Conservation (phyloP, 1,140 invertebrate species). For the Pachyrhynchus sulphureomaculatus region DNA sequence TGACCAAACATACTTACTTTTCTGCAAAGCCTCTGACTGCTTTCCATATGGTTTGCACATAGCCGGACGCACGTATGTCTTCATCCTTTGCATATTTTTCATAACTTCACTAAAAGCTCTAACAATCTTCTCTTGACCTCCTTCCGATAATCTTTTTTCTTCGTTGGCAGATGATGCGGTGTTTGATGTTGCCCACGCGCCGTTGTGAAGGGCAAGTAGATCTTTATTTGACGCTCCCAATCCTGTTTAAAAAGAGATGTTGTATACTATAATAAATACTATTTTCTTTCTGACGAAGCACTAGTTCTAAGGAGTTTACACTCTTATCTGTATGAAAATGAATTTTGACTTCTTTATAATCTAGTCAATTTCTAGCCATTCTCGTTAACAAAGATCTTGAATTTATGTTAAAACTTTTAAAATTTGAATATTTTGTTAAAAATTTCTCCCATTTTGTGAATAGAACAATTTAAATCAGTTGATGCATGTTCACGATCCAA, state of each 20-base stretch:
- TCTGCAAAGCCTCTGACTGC: conserved; percentile 82
- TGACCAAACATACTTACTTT: too few relatives aligned
- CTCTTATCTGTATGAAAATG: too few relatives aligned
- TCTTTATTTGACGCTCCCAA: conserved; percentile 63
- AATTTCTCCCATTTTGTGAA: too few relatives aligned
- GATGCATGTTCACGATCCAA: too few relatives aligned
- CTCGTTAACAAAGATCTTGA: too few relatives aligned
- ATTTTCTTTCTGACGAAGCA: too few relatives aligned
- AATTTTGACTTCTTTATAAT: too few relatives aligned
- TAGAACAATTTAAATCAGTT: too few relatives aligned
- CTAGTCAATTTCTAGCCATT: too few relatives aligned
- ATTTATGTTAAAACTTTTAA: too few relatives aligned
- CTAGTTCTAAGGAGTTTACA: too few relatives aligned
- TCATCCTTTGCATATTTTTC: conserved; percentile 83
- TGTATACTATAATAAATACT: conserved; percentile 5
- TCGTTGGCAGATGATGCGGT: conserved; percentile 40
- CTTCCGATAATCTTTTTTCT: conserved; percentile 48
- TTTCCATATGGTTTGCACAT: conserved; percentile 89
- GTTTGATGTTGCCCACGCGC: conserved; percentile 57
- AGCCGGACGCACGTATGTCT: conserved; percentile 77
- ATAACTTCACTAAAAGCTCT: conserved; percentile 79
- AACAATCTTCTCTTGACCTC: conserved; percentile 78
- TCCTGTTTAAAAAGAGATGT: conserved; percentile 27
- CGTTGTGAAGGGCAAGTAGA: conserved; percentile 68
- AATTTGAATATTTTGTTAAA: too few relatives aligned